Evolutionary conservation across 2,888 invertebrate species (phyloP), one percentile per base, ranked within the genome.

Genomic region (Macaria liturata): DNA sequence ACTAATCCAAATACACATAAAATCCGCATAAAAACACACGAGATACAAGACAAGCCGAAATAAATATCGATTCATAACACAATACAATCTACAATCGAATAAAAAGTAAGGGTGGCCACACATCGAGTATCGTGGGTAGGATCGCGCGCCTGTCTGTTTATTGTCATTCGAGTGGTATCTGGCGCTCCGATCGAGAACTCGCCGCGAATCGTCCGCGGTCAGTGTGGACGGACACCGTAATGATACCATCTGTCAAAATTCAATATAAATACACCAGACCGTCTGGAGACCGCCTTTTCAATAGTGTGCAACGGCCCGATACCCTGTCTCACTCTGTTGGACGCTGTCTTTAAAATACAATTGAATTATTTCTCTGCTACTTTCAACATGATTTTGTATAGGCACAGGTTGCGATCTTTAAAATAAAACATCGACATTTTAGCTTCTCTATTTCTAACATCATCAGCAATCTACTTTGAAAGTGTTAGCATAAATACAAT

Each of bases 51-150:
- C 76, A 80, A 78, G 64, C 80, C 83, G 82, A 87, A 87, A 88
- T 86, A 86, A 85, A 88, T 88, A 86, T 86, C 84, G 84, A 86
- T 83, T 87, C 83, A 86, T 90, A 88, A 88, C 81, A 88, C 89
- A 91, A 90, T 91, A 87, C 88, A 89, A 90, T 89, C 86, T 78
- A 73, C 69, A 83, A 89, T 88, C 88, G 84, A 81, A 80, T 79
- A 86, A 88, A 79, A 81, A 77, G 84, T 81, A 80, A 82, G 81
- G 84, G 84, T 81, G 84, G 75, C 81, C 86, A 88, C 88, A 88
- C 86, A 84, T 83, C 20, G 75, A 68, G 80, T 84, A 86, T 85
- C 85, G 76, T 66, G 63, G 71, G 66, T 68, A 70, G 75, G 72
- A 81, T 83, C 80, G 81, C 69, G 70, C 70, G 75, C 74, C 81